Evolutionary conservation across 1,140 invertebrate genomes (phyloP).

Genomic region (Psix sp.): DNA sequence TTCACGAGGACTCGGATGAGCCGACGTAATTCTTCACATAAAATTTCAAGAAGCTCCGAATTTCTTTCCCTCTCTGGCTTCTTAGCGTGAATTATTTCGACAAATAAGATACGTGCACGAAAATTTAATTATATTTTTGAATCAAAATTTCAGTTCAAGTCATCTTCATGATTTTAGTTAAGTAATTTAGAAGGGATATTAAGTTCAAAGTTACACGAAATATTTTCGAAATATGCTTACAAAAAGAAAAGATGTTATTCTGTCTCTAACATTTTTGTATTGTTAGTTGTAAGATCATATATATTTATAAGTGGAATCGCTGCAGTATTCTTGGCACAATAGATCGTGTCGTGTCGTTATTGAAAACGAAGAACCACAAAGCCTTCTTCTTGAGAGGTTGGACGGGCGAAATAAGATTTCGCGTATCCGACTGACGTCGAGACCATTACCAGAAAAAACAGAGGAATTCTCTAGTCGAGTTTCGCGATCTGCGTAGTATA

Average conservation of each 20-base stretch:
- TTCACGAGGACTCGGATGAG: slow-evolving; percentile 62
- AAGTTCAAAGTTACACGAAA: too few species aligned
- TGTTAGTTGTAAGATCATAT: neutral
- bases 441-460: slow-evolving; percentile 73
- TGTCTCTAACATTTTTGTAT: neutral
- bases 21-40: slow-evolving; percentile 51
- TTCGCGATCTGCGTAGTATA: slow-evolving; percentile 51
- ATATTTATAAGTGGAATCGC: slow-evolving; percentile 31
- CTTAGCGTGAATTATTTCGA: slow-evolving; percentile 37
- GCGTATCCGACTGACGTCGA: slow-evolving; percentile 74
- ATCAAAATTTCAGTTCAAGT: too few species aligned
- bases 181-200: too few species aligned
- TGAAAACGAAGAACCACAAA: slow-evolving; percentile 66
- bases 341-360: slow-evolving; percentile 62
- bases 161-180: too few species aligned
- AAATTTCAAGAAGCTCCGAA: slow-evolving; percentile 54
- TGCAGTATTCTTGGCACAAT: slow-evolving; percentile 51
- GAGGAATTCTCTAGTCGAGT: slow-evolving; percentile 61
- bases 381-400: slow-evolving; percentile 51
- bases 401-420: slow-evolving; percentile 73
- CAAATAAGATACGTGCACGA: slow-evolving; percentile 23
- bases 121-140: too few species aligned
- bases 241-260: too few species aligned
- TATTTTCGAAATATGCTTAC: too few species aligned
- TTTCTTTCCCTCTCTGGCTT: slow-evolving; percentile 32